Evolutionary conservation across 2,888 invertebrate species (phyloP).

Genomic region (Opisthograptis luteolata): DNA sequence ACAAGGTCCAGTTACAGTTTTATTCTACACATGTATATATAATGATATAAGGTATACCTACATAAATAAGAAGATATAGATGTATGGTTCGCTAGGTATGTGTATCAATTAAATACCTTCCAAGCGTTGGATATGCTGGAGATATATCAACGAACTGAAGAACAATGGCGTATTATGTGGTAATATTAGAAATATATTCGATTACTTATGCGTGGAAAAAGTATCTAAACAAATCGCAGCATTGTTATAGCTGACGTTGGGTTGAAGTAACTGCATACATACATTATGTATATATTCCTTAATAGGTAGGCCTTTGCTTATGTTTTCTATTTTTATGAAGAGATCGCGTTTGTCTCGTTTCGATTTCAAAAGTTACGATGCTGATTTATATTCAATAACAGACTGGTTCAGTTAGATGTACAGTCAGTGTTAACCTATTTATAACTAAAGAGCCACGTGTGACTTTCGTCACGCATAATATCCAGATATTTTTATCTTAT

Average conservation of each 20-base stretch:
- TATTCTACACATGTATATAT: too few species aligned
- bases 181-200: conserved; percentile 83
- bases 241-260: conserved; percentile 72
- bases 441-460: conserved; percentile 48
- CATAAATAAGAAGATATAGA: too few species aligned
- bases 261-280: conserved; percentile 60
- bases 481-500: conserved; percentile 78
- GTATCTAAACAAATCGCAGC: conserved; percentile 81
- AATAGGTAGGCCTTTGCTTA: conserved; percentile 38
- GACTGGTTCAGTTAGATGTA: conserved; percentile 1
- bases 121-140: conserved; percentile 74
- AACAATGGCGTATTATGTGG: conserved; percentile 84
- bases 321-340: conserved; percentile 43
- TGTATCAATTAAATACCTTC: conserved; percentile 74
- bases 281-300: conserved; percentile 45
- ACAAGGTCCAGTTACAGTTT: too few species aligned
- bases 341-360: conserved; percentile 32
- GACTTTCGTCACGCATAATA: conserved; percentile 58
- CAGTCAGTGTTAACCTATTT: conserved; percentile 21
- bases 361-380: conserved; percentile 31
- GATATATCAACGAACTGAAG: conserved; percentile 78
- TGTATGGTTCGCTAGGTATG: conserved; percentile 71
- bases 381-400: conserved; percentile 23
- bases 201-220: conserved; percentile 79
- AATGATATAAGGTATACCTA: too few species aligned